A percentile compares a stretch with the other conserved stretches of the same genome.
Conservation (phyloP, 2,113 vertebrate species). For the Todiramphus saurophagus region DNA sequence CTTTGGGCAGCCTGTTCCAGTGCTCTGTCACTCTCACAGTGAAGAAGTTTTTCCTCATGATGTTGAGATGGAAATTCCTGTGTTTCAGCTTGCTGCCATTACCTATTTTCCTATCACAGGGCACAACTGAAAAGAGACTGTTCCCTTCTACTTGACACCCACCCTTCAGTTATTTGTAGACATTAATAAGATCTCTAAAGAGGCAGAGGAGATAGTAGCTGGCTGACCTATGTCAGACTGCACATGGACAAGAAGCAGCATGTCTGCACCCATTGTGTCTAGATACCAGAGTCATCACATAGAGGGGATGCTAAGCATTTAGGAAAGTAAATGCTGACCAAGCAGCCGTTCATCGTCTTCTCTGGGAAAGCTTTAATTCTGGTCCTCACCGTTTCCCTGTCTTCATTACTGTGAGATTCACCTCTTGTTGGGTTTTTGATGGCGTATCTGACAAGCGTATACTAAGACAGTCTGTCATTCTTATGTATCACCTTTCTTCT, state of each 20-base stretch:
- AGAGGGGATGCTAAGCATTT: not conserved
- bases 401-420: not conserved
- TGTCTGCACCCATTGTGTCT: not conserved
- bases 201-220: not conserved
- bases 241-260: not conserved
- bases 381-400: not conserved
- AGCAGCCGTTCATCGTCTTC: not conserved
- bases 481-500: not conserved
- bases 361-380: not conserved
- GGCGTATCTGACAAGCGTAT: not conserved
- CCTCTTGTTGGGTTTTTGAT: not conserved
- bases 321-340: not conserved
- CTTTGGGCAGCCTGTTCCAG: too few species aligned
- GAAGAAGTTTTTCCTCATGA: too few species aligned
- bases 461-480: not conserved
- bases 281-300: not conserved
- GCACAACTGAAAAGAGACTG: too few species aligned
- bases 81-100: too few species aligned
- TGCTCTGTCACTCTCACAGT: too few species aligned
- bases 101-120: too few species aligned
- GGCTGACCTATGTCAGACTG: not conserved
- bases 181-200: too few species aligned
- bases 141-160: too few species aligned
- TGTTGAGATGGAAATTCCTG: too few species aligned
- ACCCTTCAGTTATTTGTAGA: too few species aligned